Conservation (phyloP, 2,888 invertebrate species). For the Pyrrhia umbra region DNA sequence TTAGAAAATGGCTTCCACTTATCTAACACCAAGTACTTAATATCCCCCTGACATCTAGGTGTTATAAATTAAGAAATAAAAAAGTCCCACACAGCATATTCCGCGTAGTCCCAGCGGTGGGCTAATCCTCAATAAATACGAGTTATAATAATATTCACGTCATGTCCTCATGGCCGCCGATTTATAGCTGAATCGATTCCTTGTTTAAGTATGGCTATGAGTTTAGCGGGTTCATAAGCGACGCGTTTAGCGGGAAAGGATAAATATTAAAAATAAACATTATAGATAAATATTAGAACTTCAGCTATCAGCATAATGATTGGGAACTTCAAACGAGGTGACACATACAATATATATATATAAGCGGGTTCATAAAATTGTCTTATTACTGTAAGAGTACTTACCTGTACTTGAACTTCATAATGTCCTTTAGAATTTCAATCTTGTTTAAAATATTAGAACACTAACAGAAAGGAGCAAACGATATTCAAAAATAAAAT, state of each 20-base stretch:
- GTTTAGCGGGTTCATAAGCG: conserved; percentile 51
- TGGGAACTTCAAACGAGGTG: too few species aligned
- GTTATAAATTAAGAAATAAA: conserved; percentile 68
- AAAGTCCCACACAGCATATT: conserved; percentile 49
- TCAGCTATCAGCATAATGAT: neutral
- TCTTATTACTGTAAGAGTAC: too few species aligned
- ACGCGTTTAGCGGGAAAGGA: conserved; percentile 2
- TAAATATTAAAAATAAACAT: too few species aligned
- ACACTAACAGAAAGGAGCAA: too few species aligned
- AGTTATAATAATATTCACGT: conserved; percentile 83
- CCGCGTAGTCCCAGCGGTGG: conserved; percentile 62
- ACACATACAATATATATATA: too few species aligned
- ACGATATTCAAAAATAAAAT: too few species aligned
- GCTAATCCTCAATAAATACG: conserved; percentile 82
- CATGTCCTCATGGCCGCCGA: conserved; percentile 81
- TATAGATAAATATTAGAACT: neutral
- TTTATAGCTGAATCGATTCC: conserved; percentile 83
- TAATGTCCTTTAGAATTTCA: too few species aligned
- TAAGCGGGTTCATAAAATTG: too few species aligned
- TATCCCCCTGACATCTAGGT: conserved; percentile 35
- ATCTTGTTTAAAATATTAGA: too few species aligned
- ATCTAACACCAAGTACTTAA: conserved; percentile 18
- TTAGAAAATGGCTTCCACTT: conserved; percentile 25
- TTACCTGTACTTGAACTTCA: too few species aligned
- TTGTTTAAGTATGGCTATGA: conserved; percentile 69